These are phyloP conservation scores for Erethizon dorsatum DNA, from an alignment of 2,797 vertebrate genomes.

Conservation along the genomic window DNA sequence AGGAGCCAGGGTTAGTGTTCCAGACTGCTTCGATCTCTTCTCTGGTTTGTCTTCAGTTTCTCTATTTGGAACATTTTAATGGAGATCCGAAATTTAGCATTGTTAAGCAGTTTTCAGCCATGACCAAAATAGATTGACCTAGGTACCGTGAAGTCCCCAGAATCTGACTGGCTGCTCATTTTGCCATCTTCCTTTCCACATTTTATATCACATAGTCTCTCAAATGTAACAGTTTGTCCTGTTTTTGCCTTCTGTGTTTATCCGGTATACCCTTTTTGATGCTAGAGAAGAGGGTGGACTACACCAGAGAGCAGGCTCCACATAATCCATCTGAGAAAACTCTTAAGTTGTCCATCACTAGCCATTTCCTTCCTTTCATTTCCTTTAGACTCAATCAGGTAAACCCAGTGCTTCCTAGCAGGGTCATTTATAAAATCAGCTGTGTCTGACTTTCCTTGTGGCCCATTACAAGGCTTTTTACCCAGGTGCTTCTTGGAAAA, in stretches of 20 bases:
- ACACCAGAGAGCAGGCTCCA: not conserved
- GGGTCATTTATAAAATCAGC: slow-evolving; percentile 8
- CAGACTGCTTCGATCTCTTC: not conserved
- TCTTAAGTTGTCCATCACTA: not conserved
- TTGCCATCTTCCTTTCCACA: not conserved
- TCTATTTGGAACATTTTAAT: not conserved
- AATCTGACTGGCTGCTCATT: not conserved
- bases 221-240: not conserved
- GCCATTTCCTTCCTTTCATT: slow-evolving; percentile 23
- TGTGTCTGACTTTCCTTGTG: not conserved
- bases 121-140: not conserved
- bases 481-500: not conserved
- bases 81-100: not conserved
- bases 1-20: not conserved
- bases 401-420: slow-evolving; percentile 1
- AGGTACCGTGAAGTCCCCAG: not conserved
- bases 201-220: not conserved
- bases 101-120: not conserved
- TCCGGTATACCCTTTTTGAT: not conserved
- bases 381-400: slow-evolving; percentile 33
- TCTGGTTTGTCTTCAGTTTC: not conserved
- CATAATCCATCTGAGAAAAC: slow-evolving; percentile 15
- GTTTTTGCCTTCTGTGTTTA: not conserved
- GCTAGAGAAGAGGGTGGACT: not conserved
- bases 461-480: not conserved